These are phyloP conservation scores for Clarias macrocephalus DNA, from an alignment of 2,113 vertebrate species.

Conservation along the genomic window DNA sequence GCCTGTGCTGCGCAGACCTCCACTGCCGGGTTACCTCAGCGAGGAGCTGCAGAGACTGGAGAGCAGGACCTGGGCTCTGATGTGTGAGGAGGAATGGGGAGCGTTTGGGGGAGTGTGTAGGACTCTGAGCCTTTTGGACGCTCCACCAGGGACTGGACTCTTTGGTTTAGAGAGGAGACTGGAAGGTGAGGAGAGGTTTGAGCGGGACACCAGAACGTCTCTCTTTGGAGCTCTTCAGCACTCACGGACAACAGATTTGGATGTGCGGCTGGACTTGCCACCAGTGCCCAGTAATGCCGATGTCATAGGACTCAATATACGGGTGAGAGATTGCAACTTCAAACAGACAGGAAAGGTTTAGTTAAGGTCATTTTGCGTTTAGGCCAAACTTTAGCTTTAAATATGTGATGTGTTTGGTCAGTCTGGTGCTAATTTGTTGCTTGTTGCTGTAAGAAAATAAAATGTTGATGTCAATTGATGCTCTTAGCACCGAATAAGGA, in stretches of 20 bases:
- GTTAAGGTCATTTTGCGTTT: neutral
- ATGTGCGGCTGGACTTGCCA: conserved; percentile 88
- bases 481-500: neutral
- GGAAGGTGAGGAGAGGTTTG: conserved; percentile 80
- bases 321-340: conserved; percentile 69
- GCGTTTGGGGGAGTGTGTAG: conserved; percentile 73
- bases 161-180: conserved; percentile 69
- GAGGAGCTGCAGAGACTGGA: conserved; percentile 82
- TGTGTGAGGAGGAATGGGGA: conserved; percentile 79
- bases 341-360: neutral
- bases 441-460: neutral
- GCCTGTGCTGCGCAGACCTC: conserved; percentile 76
- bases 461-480: too few relatives aligned
- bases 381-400: neutral
- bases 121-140: conserved; percentile 82
- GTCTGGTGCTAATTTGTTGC: neutral
- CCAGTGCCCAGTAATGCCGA: conserved; percentile 88
- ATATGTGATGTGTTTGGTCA: neutral
- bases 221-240: conserved; percentile 93
- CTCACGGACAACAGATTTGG: conserved; percentile 86
- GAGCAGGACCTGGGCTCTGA: conserved; percentile 76
- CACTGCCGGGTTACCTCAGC: conserved; percentile 83
- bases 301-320: conserved; percentile 86
- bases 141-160: conserved; percentile 83
- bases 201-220: conserved; percentile 84